phyloP scores from a whole-genome alignment of 1,140 invertebrate species.

The Mya arenaria region DNA sequence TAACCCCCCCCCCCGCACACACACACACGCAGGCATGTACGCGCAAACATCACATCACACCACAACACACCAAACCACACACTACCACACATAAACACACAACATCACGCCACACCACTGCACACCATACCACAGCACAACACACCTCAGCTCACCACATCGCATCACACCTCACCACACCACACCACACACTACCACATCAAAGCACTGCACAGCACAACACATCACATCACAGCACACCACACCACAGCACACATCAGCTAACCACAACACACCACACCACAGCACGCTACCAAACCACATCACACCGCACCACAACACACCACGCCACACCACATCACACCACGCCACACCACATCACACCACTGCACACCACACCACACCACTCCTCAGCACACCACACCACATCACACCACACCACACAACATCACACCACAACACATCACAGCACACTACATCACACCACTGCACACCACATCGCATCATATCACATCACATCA shows the following conservation, averaged over 20 bases:
- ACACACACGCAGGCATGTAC: no score
- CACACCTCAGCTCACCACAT: conserved; percentile 8
- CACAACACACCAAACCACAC: conserved; percentile 14
- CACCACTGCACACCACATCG: conserved; percentile 10
- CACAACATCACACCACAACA: conserved; percentile 58
- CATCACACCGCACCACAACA: neutral
- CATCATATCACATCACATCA: conserved; percentile 12
- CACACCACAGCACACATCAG: conserved; percentile 54
- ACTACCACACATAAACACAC: neutral
- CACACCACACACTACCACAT: neutral
- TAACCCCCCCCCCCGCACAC: no score
- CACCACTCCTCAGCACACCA: neutral
- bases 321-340: conserved; percentile 5
- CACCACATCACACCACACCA: conserved; percentile 22
- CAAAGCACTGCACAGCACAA: conserved; percentile 54
- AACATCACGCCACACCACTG: conserved; percentile 1
- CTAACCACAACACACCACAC: conserved; percentile 12
- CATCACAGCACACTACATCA: conserved; percentile 60
- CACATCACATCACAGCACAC: conserved; percentile 58
- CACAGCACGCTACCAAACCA: neutral
- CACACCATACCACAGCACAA: conserved; percentile 22
- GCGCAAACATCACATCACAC: conserved; percentile 1
- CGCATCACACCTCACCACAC: neutral
- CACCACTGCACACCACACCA: conserved; percentile 13
- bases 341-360: conserved; percentile 9